Evolutionary conservation across 2,113 vertebrate species (phyloP).

Genomic region (Gadus chalcogrammus): DNA sequence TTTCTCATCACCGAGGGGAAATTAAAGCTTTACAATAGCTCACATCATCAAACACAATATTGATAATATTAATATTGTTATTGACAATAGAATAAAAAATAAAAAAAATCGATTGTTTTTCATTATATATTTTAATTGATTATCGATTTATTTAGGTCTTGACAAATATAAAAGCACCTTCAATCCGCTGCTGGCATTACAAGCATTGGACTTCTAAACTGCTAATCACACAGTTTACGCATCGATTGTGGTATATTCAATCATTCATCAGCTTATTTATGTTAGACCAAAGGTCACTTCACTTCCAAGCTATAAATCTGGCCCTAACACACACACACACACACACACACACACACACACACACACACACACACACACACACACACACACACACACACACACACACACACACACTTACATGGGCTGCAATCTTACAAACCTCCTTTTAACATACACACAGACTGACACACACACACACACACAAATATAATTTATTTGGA

Average conservation of each 20-base stretch:
- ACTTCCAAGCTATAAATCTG: slow-evolving; percentile 10
- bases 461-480: not conserved
- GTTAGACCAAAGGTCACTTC: slow-evolving; percentile 28
- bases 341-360: too few species aligned
- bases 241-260: not conserved
- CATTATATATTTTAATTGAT: not conserved
- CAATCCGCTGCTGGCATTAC: not conserved
- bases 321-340: not conserved
- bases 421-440: too few species aligned
- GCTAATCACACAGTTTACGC: not conserved
- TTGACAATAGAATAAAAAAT: too few species aligned
- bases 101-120: not conserved
- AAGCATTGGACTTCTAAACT: too few species aligned
- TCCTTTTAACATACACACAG: too few species aligned
- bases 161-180: not conserved
- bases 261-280: slow-evolving; percentile 6
- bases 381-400: not conserved
- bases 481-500: too few species aligned
- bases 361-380: too few species aligned
- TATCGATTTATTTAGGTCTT: not conserved
- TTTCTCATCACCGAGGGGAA: too few species aligned
- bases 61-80: too few species aligned
- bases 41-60: not conserved
- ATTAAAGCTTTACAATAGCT: not conserved
- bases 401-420: too few species aligned